Conservation (phyloP, 2,113 vertebrate species). For the Excalfactoria chinensis region DNA sequence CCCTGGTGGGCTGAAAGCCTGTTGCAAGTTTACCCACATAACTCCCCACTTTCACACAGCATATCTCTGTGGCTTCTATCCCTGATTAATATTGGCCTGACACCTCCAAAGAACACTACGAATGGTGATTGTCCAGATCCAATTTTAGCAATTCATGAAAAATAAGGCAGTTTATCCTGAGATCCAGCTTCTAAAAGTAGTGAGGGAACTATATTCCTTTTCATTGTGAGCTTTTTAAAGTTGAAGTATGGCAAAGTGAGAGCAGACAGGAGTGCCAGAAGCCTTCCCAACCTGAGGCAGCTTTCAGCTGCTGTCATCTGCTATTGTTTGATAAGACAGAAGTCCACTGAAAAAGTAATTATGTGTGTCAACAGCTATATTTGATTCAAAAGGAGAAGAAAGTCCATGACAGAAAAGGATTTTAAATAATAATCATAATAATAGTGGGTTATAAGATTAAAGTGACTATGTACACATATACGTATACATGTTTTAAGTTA, state of each 20-base stretch:
- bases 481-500: not conserved
- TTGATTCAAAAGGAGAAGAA: not conserved
- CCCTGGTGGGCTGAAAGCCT: not conserved
- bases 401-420: not conserved
- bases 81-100: not conserved
- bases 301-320: not conserved
- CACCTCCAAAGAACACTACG: not conserved
- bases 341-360: conserved; percentile 6
- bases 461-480: too few species aligned
- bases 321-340: not conserved
- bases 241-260: not conserved
- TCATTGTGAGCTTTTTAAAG: not conserved
- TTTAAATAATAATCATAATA: not conserved
- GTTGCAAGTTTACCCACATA: not conserved
- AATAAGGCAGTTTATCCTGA: not conserved
- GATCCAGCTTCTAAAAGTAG: not conserved
- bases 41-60: not conserved
- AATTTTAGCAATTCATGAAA: not conserved
- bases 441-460: not conserved
- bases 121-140: not conserved
- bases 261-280: not conserved
- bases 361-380: not conserved
- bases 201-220: not conserved
- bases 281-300: not conserved
- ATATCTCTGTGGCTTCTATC: not conserved